Evolutionary conservation across 2,113 vertebrate genomes (phyloP).

Genomic region (Pelobates fuscus): DNA sequence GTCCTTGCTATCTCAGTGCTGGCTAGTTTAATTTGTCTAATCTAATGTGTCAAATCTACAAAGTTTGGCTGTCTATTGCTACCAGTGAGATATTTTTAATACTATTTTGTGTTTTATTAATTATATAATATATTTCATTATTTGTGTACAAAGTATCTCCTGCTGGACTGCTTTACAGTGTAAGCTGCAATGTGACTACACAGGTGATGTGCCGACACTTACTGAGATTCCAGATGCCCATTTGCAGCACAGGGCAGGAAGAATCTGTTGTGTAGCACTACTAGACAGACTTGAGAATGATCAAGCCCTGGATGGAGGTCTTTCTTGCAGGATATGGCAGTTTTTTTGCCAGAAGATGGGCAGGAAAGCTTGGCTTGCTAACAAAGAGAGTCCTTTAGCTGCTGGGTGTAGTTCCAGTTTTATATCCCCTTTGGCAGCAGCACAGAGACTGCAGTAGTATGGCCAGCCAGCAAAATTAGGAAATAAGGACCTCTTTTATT

Average conservation of each 20-base stretch:
- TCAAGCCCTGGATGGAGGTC: constrained; percentile 89
- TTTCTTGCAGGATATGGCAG: constrained; percentile 87
- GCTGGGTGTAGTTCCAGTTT: constrained; percentile 95
- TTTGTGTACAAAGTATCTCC: constrained; percentile 56
- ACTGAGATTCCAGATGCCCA: constrained; percentile 83
- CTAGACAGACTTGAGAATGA: constrained; percentile 74
- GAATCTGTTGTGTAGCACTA: constrained; percentile 80
- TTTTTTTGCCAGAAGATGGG: constrained; percentile 92
- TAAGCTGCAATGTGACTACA: constrained; percentile 67
- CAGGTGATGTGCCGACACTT: constrained; percentile 79
- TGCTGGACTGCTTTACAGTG: constrained; percentile 67
- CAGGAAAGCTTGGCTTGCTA: constrained; percentile 95
- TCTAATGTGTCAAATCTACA: too few relatives aligned
- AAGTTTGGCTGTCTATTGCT: too few relatives aligned
- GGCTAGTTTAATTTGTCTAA: too few relatives aligned
- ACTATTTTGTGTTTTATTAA: too few relatives aligned
- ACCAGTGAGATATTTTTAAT: too few relatives aligned
- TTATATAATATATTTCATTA: too few relatives aligned
- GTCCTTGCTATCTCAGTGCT: too few relatives aligned
- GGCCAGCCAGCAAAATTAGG: constrained; percentile 91
- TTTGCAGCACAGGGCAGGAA: constrained; percentile 66
- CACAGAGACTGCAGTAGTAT: constrained; percentile 91
- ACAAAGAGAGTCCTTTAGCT: constrained; percentile 99
- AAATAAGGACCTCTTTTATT: constrained; percentile 99
- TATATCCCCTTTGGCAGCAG: constrained; percentile 96